Evolutionary conservation across 37 sponge, comb jelly and placozoan species (phyloP).

Genomic region (Mnemiopsis leidyi): DNA sequence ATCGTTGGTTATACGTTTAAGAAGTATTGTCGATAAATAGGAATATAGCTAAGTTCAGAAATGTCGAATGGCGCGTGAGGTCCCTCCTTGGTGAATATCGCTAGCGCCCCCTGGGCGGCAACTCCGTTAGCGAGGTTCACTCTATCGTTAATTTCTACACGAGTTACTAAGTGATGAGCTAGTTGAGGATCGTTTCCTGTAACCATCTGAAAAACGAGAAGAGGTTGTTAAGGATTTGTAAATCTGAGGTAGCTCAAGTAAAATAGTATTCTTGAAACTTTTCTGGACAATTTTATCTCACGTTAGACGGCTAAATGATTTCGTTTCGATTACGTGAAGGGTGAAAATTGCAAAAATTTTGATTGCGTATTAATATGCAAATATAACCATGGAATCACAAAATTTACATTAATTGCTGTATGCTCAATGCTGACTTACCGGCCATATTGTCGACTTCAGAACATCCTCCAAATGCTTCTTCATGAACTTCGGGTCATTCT

Average conservation of each 20-base stretch:
- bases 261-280: too few relatives aligned
- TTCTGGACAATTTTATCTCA: too few relatives aligned
- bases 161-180: not conserved
- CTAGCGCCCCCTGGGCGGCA: constrained; percentile 21
- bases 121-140: not conserved
- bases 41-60: constrained; percentile 42
- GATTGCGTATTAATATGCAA: too few relatives aligned
- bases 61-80: constrained; percentile 54
- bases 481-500: constrained; percentile 56
- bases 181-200: constrained; percentile 1
- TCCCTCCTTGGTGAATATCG: constrained; percentile 36
- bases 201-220: not conserved
- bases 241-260: too few relatives aligned
- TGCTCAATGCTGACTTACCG: not conserved
- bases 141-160: constrained; percentile 15
- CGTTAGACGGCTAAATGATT: too few relatives aligned
- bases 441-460: constrained; percentile 29
- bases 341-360: too few relatives aligned
- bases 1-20: not conserved
- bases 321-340: too few relatives aligned
- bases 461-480: constrained; percentile 44
- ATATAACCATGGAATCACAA: too few relatives aligned
- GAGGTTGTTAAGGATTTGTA: too few relatives aligned
- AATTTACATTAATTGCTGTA: too few relatives aligned
- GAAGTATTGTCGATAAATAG: constrained; percentile 34